These are phyloP conservation scores for Latheticus oryzae DNA, from an alignment of 2,888 invertebrate species.

Conservation along the genomic window DNA sequence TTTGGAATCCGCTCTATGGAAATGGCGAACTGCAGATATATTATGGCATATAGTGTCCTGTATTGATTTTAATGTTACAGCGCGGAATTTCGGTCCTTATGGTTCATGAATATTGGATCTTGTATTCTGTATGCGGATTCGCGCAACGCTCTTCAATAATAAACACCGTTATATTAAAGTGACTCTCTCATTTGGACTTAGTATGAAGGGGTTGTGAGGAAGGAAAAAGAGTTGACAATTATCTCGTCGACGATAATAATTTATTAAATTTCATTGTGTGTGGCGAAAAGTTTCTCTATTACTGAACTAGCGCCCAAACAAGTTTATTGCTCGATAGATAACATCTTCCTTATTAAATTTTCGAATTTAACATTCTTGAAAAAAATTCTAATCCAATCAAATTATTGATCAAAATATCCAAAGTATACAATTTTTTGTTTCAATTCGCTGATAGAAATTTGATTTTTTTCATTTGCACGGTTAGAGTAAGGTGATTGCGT, in stretches of 20 bases:
- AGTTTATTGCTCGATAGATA: constrained; percentile 71
- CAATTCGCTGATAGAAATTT: no score
- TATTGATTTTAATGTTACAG: constrained; percentile 65
- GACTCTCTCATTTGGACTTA: constrained; percentile 44
- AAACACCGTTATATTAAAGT: constrained; percentile 61
- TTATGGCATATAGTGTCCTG: constrained; percentile 65
- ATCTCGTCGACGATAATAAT: constrained; percentile 54
- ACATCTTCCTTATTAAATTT: constrained; percentile 61
- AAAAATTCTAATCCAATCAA: no score
- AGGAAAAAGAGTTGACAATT: constrained; percentile 33
- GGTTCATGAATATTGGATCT: constrained; percentile 58
- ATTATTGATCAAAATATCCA: no score
- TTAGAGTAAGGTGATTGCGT: constrained; percentile 10
- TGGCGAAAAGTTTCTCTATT: constrained; percentile 57
- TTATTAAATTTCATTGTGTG: constrained; percentile 61
- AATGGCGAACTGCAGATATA: constrained; percentile 65
- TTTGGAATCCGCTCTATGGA: constrained; percentile 57
- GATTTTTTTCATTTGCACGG: no score
- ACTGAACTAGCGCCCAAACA: constrained; percentile 61
- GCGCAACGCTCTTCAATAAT: constrained; percentile 62
- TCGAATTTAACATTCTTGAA: no score
- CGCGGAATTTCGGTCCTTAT: constrained; percentile 61
- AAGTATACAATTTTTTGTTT: no score
- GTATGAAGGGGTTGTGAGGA: constrained; percentile 33
- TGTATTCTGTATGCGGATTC: constrained; percentile 58